Base-by-base conservation (phyloP, 2,113 vertebrate genomes). In the Tragelaphus buxtoni region DNA sequence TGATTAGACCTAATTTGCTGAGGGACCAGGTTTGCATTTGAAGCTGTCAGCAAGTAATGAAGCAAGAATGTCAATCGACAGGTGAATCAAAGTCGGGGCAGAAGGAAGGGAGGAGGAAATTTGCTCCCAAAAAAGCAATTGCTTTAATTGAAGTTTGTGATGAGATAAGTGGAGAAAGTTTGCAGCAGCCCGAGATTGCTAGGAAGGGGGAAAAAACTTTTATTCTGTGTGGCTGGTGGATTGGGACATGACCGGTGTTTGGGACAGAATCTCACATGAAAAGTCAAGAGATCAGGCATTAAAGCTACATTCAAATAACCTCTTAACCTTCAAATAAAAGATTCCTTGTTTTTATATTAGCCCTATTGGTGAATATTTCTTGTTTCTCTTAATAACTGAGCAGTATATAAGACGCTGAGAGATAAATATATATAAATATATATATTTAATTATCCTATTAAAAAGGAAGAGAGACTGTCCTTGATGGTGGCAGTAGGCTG, bases 1-100 rank as follows among this genome's bases (percentile, higher is more conserved):
- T 99, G 98, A 99, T 99, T 98, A 98, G 97, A 98, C 98, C 97
- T 98, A 98, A 99, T 99, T 98, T 98, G 97, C 98, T 92, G 76
- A 95, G 95, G 97, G 97, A 97, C 97, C 90, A 94, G 72, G 98
- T 95, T 97, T 98, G 84, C 96, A 84, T 97, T 98, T 96, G 95
- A 96, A 98, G 94, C 97, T 98, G 98, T 98, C 98, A 98, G 97
- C 97, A 97, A 97, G 98, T 99, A 99, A 99, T 98, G 98, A 98
- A 98, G 98, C 98, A 98, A 97, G 96, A 97, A 98, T 98, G 96
- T 97, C 98, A 98, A 98, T 96, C 97, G 98, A 98, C 98, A 98
- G 98, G 98, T 99, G 98, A 98, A 98, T 98, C 97, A 98, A 98
- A 98, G 97, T 95, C 13, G 81, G 95, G 98, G 97, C 97, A 88